These are phyloP conservation scores for Asteroscopus sphinx DNA, from an alignment of 2,888 invertebrate species.

Conservation along the genomic window DNA sequence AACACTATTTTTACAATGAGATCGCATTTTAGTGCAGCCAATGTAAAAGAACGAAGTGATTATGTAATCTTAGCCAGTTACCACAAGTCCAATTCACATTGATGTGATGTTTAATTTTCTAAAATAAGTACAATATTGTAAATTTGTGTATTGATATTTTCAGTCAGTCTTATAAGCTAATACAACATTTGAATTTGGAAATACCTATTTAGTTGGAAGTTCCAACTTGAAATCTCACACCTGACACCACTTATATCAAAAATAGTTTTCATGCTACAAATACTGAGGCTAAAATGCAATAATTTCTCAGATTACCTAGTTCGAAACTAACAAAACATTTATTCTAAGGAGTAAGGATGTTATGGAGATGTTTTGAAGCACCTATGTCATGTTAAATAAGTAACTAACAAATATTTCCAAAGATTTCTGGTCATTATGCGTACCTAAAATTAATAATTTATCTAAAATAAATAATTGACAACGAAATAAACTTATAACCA, in stretches of 20 bases:
- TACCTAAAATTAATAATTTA: slow-evolving; percentile 41
- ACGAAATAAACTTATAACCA: slow-evolving; percentile 49
- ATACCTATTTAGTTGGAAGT: slow-evolving; percentile 20
- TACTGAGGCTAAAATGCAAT: slow-evolving; percentile 1
- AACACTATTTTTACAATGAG: slow-evolving; percentile 39
- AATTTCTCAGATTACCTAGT: not conserved
- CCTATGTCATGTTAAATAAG: slow-evolving; percentile 7
- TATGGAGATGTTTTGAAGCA: slow-evolving; percentile 3
- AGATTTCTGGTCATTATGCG: slow-evolving; percentile 3
- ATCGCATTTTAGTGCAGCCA: slow-evolving; percentile 37
- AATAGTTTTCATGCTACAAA: slow-evolving; percentile 4
- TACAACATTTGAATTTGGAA: slow-evolving; percentile 42
- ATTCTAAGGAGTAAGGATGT: slow-evolving; percentile 14
- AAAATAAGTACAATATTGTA: slow-evolving; percentile 46
- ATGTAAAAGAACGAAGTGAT: slow-evolving; percentile 10
- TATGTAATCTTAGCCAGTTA: slow-evolving; percentile 26
- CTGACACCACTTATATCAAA: slow-evolving; percentile 3
- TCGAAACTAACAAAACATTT: slow-evolving; percentile 7
- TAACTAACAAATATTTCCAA: slow-evolving; percentile 22
- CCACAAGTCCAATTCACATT: slow-evolving; percentile 18
- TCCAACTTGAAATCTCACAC: no score
- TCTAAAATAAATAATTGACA: slow-evolving; percentile 61
- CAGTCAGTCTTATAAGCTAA: slow-evolving; percentile 59
- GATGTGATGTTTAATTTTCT: slow-evolving; percentile 25
- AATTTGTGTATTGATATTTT: slow-evolving; percentile 51